Evolutionary conservation across 2,797 vertebrate genomes (phyloP), one percentile per base, ranked within the genome.

Genomic region (Pangasius djambal): DNA sequence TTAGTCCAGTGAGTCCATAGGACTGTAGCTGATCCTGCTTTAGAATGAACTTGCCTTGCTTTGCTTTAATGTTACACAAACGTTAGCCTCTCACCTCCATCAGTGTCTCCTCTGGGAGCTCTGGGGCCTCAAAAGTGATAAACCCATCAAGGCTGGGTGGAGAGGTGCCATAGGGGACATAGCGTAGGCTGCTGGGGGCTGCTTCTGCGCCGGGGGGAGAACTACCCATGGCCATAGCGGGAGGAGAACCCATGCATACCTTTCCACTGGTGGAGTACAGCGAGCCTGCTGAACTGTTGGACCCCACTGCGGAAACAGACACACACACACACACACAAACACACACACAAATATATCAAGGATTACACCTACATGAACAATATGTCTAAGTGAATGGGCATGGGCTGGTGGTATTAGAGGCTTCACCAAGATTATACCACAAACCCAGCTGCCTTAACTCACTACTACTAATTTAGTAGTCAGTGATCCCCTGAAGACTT

Each of bases 71-170:
- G 22, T 55, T 61, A 59, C 34, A 25, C 18, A 63, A n/a, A 28
- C 44, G 37, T 28, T 22, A 52, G 48, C 10, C 28, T 70, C 65
- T 92, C 86, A 99, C 98, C 98, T 99, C 98, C 98, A 99, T 99
- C 86, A 99, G 96, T 0, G 98, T 99, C 94, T 99, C 98, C 92
- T 99, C 98, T 0, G 98, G 98, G 89, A 99, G 96, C 94, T 99
- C 98, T 0, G 98, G 98, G 74, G 98, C 98, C 94, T 99, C 98
- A 34, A 99, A 99, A 55, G 97, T 98, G 94, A 99, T 97, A 92
- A 99, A 98, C 15, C 98, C 98, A 83, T 99, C 98, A 88, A 99
- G 93, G 94, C 97, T 99, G 69, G 98, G 98, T 55, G 98, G 98
- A 0, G 98, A 99, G 70, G 97, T 97, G 87, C 98, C 97, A n/a